These are phyloP conservation scores for Trematomus loennbergii DNA, from an alignment of 2,113 vertebrate genomes.

Conservation along the genomic window DNA sequence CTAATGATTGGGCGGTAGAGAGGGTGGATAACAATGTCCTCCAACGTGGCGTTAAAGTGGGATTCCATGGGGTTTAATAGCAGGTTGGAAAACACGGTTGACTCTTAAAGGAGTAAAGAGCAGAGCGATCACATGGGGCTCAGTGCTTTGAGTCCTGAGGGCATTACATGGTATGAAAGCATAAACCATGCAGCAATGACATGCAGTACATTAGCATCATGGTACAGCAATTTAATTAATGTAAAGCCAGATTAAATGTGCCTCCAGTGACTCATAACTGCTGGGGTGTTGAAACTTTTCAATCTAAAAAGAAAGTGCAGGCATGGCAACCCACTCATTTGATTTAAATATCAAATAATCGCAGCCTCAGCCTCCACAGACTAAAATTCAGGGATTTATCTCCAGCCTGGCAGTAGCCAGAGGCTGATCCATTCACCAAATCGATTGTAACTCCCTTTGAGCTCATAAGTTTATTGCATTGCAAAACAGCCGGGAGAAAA, in stretches of 20 bases:
- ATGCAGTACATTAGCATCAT: constrained; percentile 5
- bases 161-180: not conserved
- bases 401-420: constrained; percentile 56
- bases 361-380: constrained; percentile 24
- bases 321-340: constrained; percentile 46
- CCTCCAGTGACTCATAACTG: not conserved
- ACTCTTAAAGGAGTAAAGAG: constrained; percentile 22
- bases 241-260: constrained; percentile 15
- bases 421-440: constrained; percentile 62
- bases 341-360: constrained; percentile 52
- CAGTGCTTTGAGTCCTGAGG: not conserved
- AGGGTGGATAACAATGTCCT: constrained; percentile 57
- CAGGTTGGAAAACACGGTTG: constrained; percentile 29
- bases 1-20: constrained; percentile 63
- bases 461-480: constrained; percentile 66
- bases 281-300: constrained; percentile 2
- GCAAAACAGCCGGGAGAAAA: constrained; percentile 60
- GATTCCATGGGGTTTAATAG: constrained; percentile 55
- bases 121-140: constrained; percentile 16
- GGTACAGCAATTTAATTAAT: constrained; percentile 1
- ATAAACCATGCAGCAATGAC: constrained; percentile 6
- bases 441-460: constrained; percentile 65
- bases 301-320: not conserved
- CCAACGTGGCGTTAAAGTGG: constrained; percentile 53
- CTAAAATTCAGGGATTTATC: constrained; percentile 54